Evolutionary conservation across 2,888 invertebrate species (phyloP).

Genomic region (Dioctria rufipes): DNA sequence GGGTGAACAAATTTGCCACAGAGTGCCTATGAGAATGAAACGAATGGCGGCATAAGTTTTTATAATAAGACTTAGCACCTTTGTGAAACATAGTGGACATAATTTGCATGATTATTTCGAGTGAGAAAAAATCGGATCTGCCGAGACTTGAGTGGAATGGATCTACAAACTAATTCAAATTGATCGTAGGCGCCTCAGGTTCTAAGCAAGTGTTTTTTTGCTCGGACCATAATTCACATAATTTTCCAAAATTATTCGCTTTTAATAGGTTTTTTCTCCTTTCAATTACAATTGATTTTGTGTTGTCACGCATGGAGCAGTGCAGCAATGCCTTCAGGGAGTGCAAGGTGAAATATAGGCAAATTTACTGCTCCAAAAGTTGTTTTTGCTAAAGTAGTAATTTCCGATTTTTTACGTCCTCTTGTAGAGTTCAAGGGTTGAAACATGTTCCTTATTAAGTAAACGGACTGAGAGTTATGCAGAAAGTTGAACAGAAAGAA

Average conservation of each 20-base stretch:
- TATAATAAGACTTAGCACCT: conserved; percentile 26
- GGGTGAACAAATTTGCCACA: not conserved
- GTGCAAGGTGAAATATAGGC: too few relatives aligned
- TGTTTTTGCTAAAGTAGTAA: too few relatives aligned
- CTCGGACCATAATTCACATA: conserved; percentile 17
- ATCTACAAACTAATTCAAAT: conserved; percentile 32
- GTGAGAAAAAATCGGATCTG: conserved; percentile 15
- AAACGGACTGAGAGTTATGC: too few relatives aligned
- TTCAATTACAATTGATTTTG: too few relatives aligned
- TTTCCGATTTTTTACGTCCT: too few relatives aligned
- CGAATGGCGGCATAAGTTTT: conserved; percentile 12
- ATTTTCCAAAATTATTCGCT: conserved; percentile 19
- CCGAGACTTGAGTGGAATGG: not conserved
- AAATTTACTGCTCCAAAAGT: too few relatives aligned
- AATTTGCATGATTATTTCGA: conserved; percentile 43
- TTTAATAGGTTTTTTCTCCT: not conserved
- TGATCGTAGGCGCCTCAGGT: conserved; percentile 26
- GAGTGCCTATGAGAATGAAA: conserved; percentile 12
- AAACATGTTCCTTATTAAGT: too few relatives aligned
- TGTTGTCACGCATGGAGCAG: too few relatives aligned
- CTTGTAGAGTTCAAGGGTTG: too few relatives aligned
- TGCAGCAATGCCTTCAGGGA: too few relatives aligned
- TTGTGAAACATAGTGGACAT: conserved; percentile 47
- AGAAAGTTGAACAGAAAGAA: too few relatives aligned
- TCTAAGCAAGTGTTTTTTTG: conserved; percentile 8